These are phyloP conservation scores for Brachionus rotundiformis DNA, from an alignment of 1,140 invertebrate genomes.

Conservation along the genomic window DNA sequence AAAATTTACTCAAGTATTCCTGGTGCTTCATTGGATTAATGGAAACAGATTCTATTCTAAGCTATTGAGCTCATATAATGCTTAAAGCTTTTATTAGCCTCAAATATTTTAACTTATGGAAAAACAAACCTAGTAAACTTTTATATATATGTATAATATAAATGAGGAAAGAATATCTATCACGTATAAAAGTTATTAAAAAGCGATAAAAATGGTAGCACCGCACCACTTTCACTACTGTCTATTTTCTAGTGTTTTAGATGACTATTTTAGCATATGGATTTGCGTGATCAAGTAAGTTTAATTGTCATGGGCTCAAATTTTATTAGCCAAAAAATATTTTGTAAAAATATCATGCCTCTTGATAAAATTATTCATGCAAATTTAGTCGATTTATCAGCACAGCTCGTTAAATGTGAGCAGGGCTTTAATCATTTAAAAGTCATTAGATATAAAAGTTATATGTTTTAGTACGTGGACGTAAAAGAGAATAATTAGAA, in stretches of 20 bases:
- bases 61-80: neutral
- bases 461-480: too few species aligned
- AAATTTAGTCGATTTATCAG: neutral
- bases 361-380: neutral
- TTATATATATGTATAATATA: slow-evolving; percentile 10
- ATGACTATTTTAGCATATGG: neutral
- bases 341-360: neutral
- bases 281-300: neutral
- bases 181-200: slow-evolving; percentile 29
- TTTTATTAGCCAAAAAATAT: neutral
- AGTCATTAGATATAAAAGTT: neutral
- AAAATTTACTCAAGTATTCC: neutral
- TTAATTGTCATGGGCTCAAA: neutral
- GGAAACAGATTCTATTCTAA: neutral
- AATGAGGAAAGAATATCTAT: slow-evolving; percentile 12
- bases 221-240: neutral
- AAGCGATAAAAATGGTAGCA: slow-evolving; percentile 17
- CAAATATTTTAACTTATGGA: neutral
- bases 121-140: neutral
- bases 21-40: neutral
- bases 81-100: neutral
- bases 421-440: neutral
- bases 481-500: too few species aligned
- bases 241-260: neutral
- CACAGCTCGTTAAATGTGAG: neutral